Percentiles rank a stretch among this genome's conserved stretches.
These are phyloP conservation scores for Aphodius sticticus DNA, from an alignment of 2,888 invertebrate species.

Conservation along the genomic window DNA sequence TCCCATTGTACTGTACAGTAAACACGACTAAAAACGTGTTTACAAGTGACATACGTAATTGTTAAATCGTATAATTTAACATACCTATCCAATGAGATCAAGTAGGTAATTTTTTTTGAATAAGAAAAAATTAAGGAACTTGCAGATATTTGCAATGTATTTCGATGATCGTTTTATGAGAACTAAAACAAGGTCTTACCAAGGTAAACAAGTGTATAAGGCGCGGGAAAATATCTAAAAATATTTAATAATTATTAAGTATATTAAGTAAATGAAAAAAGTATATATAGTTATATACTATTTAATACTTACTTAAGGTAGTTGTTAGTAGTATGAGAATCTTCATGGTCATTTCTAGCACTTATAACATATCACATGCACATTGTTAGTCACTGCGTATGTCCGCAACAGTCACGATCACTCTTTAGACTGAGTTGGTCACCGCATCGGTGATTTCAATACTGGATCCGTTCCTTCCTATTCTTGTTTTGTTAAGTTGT, in stretches of 20 bases:
- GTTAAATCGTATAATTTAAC: not conserved
- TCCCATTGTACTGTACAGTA: not conserved
- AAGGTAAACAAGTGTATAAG: not conserved
- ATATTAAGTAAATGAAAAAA: not conserved
- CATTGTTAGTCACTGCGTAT: not conserved
- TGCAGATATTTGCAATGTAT: not conserved
- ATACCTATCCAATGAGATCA: not conserved
- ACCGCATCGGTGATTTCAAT: not conserved
- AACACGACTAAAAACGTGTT: not conserved
- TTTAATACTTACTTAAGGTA: not conserved
- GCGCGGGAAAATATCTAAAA: not conserved
- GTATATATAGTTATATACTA: not conserved
- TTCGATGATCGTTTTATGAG: not conserved
- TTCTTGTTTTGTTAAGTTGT: not conserved
- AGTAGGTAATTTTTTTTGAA: too few relatives aligned
- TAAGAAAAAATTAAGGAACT: too few relatives aligned
- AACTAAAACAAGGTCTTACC: not conserved
- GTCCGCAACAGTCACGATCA: not conserved
- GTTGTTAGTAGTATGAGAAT: not conserved
- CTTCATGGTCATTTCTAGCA: not conserved
- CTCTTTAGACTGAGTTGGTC: not conserved
- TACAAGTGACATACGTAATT: not conserved
- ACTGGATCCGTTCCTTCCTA: not conserved
- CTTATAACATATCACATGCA: not conserved
- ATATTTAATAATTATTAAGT: not conserved